Conservation (phyloP, 2,113 vertebrate species). For the Garra rufa region DNA sequence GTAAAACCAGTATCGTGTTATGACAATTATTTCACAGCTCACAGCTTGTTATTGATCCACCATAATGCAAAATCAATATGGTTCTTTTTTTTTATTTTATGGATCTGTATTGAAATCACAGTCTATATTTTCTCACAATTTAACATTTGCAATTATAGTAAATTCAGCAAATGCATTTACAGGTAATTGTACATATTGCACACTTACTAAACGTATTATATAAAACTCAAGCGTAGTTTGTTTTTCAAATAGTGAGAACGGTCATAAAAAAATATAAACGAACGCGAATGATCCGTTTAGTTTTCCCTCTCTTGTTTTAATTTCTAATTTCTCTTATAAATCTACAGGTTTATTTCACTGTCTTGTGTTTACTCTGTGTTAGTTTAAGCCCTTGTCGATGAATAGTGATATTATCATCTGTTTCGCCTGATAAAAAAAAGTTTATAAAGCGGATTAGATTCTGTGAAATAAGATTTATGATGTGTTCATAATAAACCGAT, state of each 20-base stretch:
- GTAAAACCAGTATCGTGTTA: not conserved
- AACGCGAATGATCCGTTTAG: too few relatives aligned
- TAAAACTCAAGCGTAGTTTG: not conserved
- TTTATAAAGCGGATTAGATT: conserved; percentile 82
- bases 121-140: too few relatives aligned
- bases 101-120: too few relatives aligned
- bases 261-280: not conserved
- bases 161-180: not conserved
- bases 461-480: conserved; percentile 82
- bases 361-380: not conserved
- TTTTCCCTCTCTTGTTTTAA: too few relatives aligned
- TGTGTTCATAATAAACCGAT: conserved; percentile 79
- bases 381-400: not conserved
- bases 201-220: too few relatives aligned
- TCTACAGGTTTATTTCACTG: not conserved
- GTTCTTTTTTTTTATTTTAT: not conserved
- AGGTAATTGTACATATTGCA: not conserved
- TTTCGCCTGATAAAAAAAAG: conserved; percentile 77
- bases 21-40: not conserved
- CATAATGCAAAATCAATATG: not conserved
- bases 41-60: not conserved
- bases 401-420: not conserved
- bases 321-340: not conserved
- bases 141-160: not conserved
- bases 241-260: not conserved